phyloP scores from a whole-genome alignment of 1,140 invertebrate genomes.

The Pseudomyrmex dendroicus region DNA sequence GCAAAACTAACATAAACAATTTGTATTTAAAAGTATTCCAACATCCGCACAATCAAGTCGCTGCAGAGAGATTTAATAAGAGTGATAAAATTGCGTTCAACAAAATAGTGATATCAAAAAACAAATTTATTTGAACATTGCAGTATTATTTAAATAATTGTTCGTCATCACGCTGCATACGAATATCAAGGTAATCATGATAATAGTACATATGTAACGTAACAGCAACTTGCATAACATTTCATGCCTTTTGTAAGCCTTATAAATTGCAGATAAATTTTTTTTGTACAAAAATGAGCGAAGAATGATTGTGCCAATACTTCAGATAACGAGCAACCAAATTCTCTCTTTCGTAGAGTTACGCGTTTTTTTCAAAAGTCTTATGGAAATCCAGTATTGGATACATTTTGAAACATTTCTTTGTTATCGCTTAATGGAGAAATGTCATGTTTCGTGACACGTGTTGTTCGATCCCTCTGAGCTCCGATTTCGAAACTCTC shows the following conservation, averaged over 20 bases:
- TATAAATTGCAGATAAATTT: background rate
- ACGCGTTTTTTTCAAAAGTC: background rate
- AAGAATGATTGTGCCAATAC: background rate
- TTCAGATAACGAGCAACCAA: background rate
- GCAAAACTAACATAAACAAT: slow-evolving; percentile 2
- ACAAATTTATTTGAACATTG: slow-evolving; percentile 1
- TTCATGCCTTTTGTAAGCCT: background rate
- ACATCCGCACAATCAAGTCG: background rate
- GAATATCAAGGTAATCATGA: background rate
- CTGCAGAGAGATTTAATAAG: background rate
- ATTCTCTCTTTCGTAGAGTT: too few species aligned
- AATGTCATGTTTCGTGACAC: background rate
- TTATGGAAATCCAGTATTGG: background rate
- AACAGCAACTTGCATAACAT: background rate
- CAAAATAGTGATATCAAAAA: background rate
- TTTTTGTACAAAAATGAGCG: background rate
- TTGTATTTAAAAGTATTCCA: background rate
- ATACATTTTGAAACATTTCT: background rate
- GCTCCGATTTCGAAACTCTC: background rate
- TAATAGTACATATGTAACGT: slow-evolving; percentile 9
- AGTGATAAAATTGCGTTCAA: background rate
- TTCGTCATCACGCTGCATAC: background rate
- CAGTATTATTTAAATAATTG: background rate
- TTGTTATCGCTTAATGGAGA: background rate
- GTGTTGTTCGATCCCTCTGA: background rate